A percentile compares a stretch with the other conserved stretches of the same genome.
Conservation (phyloP, 1,140 invertebrate species). For the Penaeus vannamei region DNA sequence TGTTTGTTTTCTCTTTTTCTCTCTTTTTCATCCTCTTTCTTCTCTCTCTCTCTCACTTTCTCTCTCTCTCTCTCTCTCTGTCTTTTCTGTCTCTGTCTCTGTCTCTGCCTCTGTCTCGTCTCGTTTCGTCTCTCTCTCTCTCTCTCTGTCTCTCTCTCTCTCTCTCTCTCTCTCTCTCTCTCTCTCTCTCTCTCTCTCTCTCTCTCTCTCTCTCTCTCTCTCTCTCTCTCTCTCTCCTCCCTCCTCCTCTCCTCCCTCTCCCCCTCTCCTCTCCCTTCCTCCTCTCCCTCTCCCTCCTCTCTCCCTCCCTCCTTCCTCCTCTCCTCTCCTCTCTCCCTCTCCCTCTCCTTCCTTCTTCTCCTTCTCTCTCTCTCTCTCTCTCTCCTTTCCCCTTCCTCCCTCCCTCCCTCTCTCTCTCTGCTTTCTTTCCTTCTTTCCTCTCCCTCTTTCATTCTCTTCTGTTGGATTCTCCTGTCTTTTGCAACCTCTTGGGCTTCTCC, state of each 20-base stretch:
- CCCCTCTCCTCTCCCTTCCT: not conserved
- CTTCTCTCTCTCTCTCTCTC: not conserved
- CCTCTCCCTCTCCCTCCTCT: not conserved
- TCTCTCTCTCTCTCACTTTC: too few relatives aligned
- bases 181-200: not conserved
- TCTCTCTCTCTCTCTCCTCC: too few relatives aligned
- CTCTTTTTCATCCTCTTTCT: too few relatives aligned
- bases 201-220: not conserved
- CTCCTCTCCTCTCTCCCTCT: not conserved
- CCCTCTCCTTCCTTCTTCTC: not conserved
- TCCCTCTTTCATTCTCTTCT: not conserved
- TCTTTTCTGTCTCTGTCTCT: not conserved
- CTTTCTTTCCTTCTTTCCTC: not conserved
- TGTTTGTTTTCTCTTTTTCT: too few relatives aligned
- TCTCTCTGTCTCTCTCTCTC: too few relatives aligned
- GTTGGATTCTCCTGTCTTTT: too few relatives aligned
- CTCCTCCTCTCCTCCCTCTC: too few relatives aligned
- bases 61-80: too few relatives aligned
- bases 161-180: too few relatives aligned
- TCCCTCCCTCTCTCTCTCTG: not conserved
- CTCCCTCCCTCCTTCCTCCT: not conserved
- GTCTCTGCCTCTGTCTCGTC: not conserved
- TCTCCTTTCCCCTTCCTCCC: not conserved
- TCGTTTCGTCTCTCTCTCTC: too few relatives aligned
- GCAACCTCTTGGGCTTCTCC: too few relatives aligned